Evolutionary conservation across 2,113 vertebrate genomes (phyloP).

Genomic region (Saccopteryx leptura): DNA sequence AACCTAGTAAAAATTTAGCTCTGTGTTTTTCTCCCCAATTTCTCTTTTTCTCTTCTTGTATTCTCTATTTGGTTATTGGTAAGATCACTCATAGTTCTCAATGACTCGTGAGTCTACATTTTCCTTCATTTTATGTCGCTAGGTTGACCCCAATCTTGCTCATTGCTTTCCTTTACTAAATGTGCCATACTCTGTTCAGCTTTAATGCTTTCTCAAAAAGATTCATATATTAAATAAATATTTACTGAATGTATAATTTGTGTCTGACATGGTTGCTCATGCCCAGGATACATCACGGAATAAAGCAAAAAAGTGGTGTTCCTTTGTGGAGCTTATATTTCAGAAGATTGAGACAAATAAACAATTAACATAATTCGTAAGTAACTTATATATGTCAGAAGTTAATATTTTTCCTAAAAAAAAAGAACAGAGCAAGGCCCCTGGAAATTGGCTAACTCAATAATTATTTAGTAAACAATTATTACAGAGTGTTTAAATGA

Average conservation of each 20-base stretch:
- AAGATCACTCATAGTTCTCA: not conserved
- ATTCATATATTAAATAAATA: conserved; percentile 34
- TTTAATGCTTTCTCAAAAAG: not conserved
- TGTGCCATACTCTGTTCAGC: not conserved
- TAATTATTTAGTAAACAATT: conserved; percentile 16
- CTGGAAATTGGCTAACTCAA: not conserved
- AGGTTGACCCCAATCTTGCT: not conserved
- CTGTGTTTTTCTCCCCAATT: not conserved
- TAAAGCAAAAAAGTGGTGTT: not conserved
- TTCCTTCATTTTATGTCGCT: not conserved
- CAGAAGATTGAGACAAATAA: not conserved
- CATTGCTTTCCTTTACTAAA: not conserved
- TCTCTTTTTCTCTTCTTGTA: not conserved
- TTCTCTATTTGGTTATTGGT: not conserved
- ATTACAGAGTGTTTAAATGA: not conserved
- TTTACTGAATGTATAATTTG: not conserved
- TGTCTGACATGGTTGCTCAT: not conserved
- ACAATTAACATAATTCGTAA: conserved; percentile 2
- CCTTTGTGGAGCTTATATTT: not conserved
- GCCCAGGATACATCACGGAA: not conserved
- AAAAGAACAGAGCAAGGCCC: not conserved
- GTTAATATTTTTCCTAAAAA: not conserved
- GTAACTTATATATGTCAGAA: not conserved
- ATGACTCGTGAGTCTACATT: not conserved
- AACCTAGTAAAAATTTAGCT: conserved; percentile 30